Base-by-base conservation (phyloP, 1,140 invertebrate species). In the Drosophila novamexicana region DNA sequence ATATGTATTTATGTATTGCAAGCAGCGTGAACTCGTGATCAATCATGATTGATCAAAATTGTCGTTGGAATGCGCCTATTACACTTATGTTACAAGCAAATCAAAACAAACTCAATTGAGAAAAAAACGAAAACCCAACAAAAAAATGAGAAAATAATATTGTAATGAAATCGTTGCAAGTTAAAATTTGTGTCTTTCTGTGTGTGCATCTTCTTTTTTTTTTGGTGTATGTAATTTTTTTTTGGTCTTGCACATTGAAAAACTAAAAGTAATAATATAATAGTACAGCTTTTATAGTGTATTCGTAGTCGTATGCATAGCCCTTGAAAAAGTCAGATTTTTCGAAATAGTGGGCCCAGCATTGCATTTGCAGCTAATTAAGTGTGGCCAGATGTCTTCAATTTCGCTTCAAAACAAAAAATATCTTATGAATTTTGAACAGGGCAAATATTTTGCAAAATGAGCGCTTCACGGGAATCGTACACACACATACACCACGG, bases 41-140 rank as follows among this genome's bases (percentile, higher is more conserved):
- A 9, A 9, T 7, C 37, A 39, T 14, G n/a, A 44, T 44, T 44
- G 7, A 47, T 47, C 8, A 47, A 7, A 45, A 45, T 45, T 45
- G 14, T 18, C 8, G 18, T 0, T 18, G 4, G 16, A 18, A 47
- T 14, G 16, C 44, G n/a, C n/a, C 40, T 7, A 14, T 42, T 14
- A 40, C 39, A 68, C 81, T 72, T 66, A 64, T 32, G 63, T 61
- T 58, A 47, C 34, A 56, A 67, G 61, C 54, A 67, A 73, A 63
- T 12, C 61, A 61, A 56, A 75, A 37, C 61, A 8, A 63, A 59
- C 67, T 10, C 7, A 53, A 66, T 39, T 57, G 4, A 58, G 2
- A 39, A 12, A 39, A 12, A 52, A 52, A n/a, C 12, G 12, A 8
- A n/a, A 32, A 12, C 1, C 0, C 6, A 49, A 29, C 7, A 7